Base-by-base conservation (phyloP, 2,888 invertebrate genomes). In the Corythucha ciliata region DNA sequence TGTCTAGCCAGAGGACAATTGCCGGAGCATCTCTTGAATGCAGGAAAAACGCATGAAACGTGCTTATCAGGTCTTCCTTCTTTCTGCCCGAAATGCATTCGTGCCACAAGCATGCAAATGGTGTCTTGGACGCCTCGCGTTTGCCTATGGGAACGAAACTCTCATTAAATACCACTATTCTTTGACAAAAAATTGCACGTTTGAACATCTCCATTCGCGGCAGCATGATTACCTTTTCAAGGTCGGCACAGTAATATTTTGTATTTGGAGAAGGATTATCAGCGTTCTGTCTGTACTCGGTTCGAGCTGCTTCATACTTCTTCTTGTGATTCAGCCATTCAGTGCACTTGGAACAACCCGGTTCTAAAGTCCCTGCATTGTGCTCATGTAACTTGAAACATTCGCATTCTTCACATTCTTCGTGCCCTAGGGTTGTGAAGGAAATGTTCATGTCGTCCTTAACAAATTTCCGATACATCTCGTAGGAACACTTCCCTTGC, bases 171-270 rank as follows among this genome's bases (percentile, higher is more conserved):
- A 51, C 58, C 29, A 59, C 54, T 20, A 59, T 47, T 34, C 59
- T 46, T 47, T 47, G 53, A 10, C 24, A 41, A 52, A 62, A 62
- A 25, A 61, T 45, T 18, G 56, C 57, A n/a, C 33, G 16, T 45
- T 61, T 59, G 40, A 61, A 58, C 52, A 49, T 58, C 4, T 61
- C 60, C 61, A 64, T 62, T 14, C 61, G 60, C 24, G 63, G 61
- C 32, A 58, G 37, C 54, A 65, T 50, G n/a, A 56, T 64, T 12
- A 55, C 39, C 33, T 55, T 55, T 39, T 55, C 36, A 34, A 55
- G 21, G 29, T 45, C 45, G 7, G 45, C 45, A 45, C 27, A 22
- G 29, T 27, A 45, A 16, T 27, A 45, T 18, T 20, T 4, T 4
- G 45, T 45, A 29, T 18, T 25, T 29, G 25, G 27, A 14, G 18